Evolutionary conservation across 2,797 vertebrate species (phyloP), one percentile per base, ranked within the genome.

Genomic region (Clarias fuscus): DNA sequence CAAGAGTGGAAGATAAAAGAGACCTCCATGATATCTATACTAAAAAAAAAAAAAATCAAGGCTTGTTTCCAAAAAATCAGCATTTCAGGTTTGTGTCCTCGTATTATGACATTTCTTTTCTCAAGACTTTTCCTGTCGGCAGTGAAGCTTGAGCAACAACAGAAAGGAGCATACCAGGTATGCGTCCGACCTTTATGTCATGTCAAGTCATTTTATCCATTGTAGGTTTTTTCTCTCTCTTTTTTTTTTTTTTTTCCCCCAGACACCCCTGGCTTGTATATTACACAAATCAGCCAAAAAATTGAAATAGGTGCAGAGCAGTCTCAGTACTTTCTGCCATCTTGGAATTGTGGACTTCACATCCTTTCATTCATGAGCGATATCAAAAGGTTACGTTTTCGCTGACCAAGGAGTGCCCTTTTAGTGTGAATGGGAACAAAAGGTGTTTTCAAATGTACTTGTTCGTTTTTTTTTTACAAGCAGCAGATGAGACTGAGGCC

Each of bases 1-100:
- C 81, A 17, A 48, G 30, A 75, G 76, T 73, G 72, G 17, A 33
- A 27, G 70, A 79, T 75, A 59, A 71, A 82, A 89, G 72, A 79
- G 68, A n/a, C 72, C 58, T 14, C 40, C 13, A 7, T 64, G 37
- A 58, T 24, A 53, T 62, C 20, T 15, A 30, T 37, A 20, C 6
- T 22, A 33, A 33, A 33, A 33, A 37, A 37, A 37, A 1, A 40
- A 0, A 24, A 72, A 43, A 59, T 59, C 10, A 17, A n/a, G 17
- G n/a, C 73, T 58, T 0, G 37, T 61, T 40, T 76, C 40, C 4
- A 48, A 48, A 14, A 22, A 22, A 22, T 43, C 37, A 43, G 20
- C 0, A 15, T 56, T 27, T 53, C 0, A 56, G 6, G 6, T 72
- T 58, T 14, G 7, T 2, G 71, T 22, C 2, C 7, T 18, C 24